phyloP scores from a whole-genome alignment of 2,797 vertebrate genomes.

The Clarias fuscus region DNA sequence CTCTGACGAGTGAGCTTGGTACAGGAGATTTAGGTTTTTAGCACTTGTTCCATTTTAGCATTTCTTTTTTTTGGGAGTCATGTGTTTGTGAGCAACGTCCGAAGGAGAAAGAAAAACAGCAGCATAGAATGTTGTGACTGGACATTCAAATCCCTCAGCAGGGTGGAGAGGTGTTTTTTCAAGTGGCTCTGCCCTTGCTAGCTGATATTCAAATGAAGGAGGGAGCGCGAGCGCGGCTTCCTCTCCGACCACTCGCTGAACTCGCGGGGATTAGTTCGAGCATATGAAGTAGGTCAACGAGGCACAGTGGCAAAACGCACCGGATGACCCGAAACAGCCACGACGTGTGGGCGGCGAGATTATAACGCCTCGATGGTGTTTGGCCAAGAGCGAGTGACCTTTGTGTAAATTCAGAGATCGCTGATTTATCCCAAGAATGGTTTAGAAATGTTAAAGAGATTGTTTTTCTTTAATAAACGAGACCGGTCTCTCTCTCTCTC shows the following conservation, averaged over 20 bases:
- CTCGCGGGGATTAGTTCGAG: constrained; percentile 75
- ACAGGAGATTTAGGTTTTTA: constrained; percentile 11
- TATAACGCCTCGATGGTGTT: constrained; percentile 16
- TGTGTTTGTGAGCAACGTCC: constrained; percentile 29
- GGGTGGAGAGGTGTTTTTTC: constrained; percentile 59
- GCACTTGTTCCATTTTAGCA: neutral
- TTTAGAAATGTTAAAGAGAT: neutral
- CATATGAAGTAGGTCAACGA: constrained; percentile 82
- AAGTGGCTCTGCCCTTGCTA: constrained; percentile 70
- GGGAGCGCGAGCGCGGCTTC: constrained; percentile 24
- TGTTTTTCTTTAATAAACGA: neutral
- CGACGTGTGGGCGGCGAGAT: constrained; percentile 48
- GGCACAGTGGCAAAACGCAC: constrained; percentile 63
- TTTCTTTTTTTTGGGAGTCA: constrained; percentile 9
- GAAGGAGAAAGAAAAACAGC: constrained; percentile 37
- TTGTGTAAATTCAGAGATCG: neutral
- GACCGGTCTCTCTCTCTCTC: neutral
- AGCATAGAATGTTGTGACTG: constrained; percentile 67
- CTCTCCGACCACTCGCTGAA: constrained; percentile 47
- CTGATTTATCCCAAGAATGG: too few relatives aligned
- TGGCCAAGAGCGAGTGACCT: neutral
- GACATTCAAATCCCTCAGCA: constrained; percentile 72
- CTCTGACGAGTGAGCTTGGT: neutral
- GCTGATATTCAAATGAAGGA: constrained; percentile 78
- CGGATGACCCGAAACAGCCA: constrained; percentile 15